These are phyloP conservation scores for Tetramorium bicarinatum DNA, from an alignment of 2,888 invertebrate species.

Conservation along the genomic window DNA sequence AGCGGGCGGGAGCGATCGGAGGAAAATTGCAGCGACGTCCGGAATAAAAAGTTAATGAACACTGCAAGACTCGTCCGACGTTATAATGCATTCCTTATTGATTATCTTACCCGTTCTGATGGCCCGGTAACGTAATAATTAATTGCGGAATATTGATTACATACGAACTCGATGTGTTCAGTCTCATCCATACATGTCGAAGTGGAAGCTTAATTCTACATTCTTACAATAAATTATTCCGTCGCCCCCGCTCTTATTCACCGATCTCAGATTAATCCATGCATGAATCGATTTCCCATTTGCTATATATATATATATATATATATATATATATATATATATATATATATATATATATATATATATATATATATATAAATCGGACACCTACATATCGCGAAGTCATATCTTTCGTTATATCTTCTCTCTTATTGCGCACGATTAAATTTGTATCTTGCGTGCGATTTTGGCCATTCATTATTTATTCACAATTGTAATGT, in stretches of 20 bases:
- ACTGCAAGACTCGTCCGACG: slow-evolving; percentile 51
- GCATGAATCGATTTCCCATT: slow-evolving; percentile 34
- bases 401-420: background rate
- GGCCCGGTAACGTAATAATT: slow-evolving; percentile 57
- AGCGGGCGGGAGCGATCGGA: slow-evolving; percentile 44
- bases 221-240: slow-evolving; percentile 51
- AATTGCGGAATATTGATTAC: slow-evolving; percentile 57
- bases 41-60: slow-evolving; percentile 59
- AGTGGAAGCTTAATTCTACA: slow-evolving; percentile 37
- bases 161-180: slow-evolving; percentile 26
- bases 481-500: slow-evolving; percentile 18
- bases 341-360: too few species aligned
- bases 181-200: slow-evolving; percentile 11
- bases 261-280: slow-evolving; percentile 39
- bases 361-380: too few species aligned
- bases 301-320: too few species aligned
- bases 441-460: background rate
- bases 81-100: slow-evolving; percentile 58
- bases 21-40: slow-evolving; percentile 57
- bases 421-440: background rate
- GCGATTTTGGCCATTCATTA: slow-evolving; percentile 6
- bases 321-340: too few species aligned
- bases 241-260: slow-evolving; percentile 28
- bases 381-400: background rate
- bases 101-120: slow-evolving; percentile 52